Evolutionary conservation across 2,888 invertebrate species (phyloP).

Genomic region (Polyommatus icarus): DNA sequence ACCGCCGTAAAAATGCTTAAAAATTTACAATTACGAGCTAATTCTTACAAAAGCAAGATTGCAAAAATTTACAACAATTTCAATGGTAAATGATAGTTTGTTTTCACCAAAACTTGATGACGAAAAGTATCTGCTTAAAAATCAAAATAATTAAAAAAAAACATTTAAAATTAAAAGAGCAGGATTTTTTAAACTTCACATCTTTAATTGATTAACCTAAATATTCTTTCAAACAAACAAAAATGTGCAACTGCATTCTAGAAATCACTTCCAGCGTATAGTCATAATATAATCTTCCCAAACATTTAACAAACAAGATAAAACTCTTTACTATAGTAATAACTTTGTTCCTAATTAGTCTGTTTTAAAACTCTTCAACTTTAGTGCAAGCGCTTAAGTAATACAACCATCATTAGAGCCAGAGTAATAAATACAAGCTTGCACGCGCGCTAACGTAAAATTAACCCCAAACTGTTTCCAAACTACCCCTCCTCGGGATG

Average conservation of each 20-base stretch:
- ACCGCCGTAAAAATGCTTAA: background rate
- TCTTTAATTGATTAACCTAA: too few species aligned
- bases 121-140: too few species aligned
- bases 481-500: constrained; percentile 32
- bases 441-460: constrained; percentile 64
- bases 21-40: background rate
- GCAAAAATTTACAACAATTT: background rate
- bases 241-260: too few species aligned
- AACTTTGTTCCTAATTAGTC: constrained; percentile 38
- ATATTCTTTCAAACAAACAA: too few species aligned
- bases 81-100: too few species aligned
- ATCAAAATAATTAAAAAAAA: background rate
- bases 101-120: too few species aligned
- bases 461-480: constrained; percentile 58
- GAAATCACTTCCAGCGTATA: background rate
- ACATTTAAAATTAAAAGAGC: background rate
- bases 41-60: background rate
- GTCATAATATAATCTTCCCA: background rate
- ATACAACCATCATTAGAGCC: constrained; percentile 65
- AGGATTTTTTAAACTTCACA: background rate
- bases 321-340: constrained; percentile 44
- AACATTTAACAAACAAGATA: constrained; percentile 34
- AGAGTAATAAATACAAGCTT: constrained; percentile 61
- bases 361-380: constrained; percentile 24
- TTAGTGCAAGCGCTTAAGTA: constrained; percentile 42